Evolutionary conservation across 2,888 invertebrate genomes (phyloP).

Genomic region (Apotomis betuletana): DNA sequence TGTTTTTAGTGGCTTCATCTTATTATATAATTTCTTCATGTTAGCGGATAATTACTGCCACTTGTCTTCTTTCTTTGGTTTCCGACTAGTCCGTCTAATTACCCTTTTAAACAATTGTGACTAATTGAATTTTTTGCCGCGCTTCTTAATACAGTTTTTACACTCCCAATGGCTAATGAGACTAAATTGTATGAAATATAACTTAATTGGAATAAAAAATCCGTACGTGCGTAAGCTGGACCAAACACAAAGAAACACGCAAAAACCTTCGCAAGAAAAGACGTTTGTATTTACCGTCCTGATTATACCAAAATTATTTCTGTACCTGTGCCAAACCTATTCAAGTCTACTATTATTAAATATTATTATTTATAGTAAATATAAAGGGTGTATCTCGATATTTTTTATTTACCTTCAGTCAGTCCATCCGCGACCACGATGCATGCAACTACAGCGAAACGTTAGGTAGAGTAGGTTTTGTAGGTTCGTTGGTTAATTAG

Average conservation of each 20-base stretch:
- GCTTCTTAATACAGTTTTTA: neutral
- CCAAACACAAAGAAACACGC: neutral
- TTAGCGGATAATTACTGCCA: neutral
- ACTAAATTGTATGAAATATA: neutral
- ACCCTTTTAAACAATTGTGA: neutral
- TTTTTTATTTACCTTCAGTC: too few relatives aligned
- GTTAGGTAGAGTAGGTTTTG: too few relatives aligned
- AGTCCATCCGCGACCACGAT: too few relatives aligned
- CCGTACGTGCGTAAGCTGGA: neutral
- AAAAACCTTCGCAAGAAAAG: neutral
- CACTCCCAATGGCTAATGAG: neutral
- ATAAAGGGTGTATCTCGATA: too few relatives aligned
- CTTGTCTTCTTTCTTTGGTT: neutral
- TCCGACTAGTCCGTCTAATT: neutral
- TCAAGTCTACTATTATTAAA: too few relatives aligned
- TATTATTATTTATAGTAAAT: too few relatives aligned
- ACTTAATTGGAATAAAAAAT: conserved; percentile 32
- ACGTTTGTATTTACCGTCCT: neutral
- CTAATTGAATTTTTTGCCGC: neutral
- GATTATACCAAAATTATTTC: too few relatives aligned
- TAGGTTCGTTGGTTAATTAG: too few relatives aligned
- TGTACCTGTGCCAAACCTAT: too few relatives aligned
- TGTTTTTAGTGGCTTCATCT: too few relatives aligned
- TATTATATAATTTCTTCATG: neutral
- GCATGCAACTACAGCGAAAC: too few relatives aligned